Evolutionary conservation across 2,888 invertebrate genomes (phyloP), one percentile per base, ranked within the genome.

Genomic region (Hydroisotoma schaefferi): DNA sequence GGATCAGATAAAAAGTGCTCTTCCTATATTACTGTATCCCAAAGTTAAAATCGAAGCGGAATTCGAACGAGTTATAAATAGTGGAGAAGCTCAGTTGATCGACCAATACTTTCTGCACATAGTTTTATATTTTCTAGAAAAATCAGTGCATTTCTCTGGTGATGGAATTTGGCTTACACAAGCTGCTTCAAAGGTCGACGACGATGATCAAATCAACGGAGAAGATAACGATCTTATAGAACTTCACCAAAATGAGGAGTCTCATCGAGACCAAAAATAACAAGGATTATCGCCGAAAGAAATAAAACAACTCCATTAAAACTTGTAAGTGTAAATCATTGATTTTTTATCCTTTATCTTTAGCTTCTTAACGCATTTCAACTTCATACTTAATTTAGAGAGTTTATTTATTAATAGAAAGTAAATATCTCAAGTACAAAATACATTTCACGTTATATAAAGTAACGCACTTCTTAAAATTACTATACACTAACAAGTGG

Each of bases 131-230:
- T 80, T 84, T 57, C 83, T 90, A 23, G 89, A 90, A 76, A 82
- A 81, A 69, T 82, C 84, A 71, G 82, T 83, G 75, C 84, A 88
- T 75, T 90, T 89, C 73, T 85, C 83, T 15, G 88, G 88, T 0
- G 85, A 88, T 73, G 88, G 86, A 0, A 81, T 89, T 40, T 88
- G 87, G 87, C 43, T 26, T 23, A 22, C 15, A 15, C 33, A 29
- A 25, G 10, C 6, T 37, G 5, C 33, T 28, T 15, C 28, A 10
- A 26, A n/a, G 10, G 26, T 6, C 20, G 47, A 47, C 8, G 52
- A 33, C 5, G 52, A 52, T 33, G 40, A 40, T 20, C 40, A n/a
- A n/a, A n/a, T n/a, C n/a, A n/a, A n/a, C n/a, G n/a, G n/a, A n/a
- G n/a, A n/a, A n/a, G n/a, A n/a, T n/a, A n/a, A n/a, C n/a, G n/a